These are phyloP conservation scores for Entelurus aequoreus DNA, from an alignment of 2,113 vertebrate genomes.

Conservation along the genomic window DNA sequence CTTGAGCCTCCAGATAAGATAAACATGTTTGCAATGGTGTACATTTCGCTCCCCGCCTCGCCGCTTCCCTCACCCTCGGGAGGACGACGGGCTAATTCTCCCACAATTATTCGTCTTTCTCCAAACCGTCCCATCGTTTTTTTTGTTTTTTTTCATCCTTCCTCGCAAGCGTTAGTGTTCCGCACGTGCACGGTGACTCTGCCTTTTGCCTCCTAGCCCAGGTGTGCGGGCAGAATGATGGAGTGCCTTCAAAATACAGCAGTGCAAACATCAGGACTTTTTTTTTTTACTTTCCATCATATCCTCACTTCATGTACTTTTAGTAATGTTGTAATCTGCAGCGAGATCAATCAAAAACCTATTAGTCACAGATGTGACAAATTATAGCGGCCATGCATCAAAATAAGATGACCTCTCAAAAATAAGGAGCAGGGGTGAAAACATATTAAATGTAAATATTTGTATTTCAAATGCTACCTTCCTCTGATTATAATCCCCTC, in stretches of 20 bases:
- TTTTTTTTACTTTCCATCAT: neutral
- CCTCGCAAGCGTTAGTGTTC: conserved; percentile 34
- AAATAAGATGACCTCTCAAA: no score
- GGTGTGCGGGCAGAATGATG: conserved; percentile 64
- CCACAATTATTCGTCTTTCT: conserved; percentile 44
- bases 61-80: neutral
- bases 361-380: no score
- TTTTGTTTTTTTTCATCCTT: neutral
- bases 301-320: neutral
- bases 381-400: no score
- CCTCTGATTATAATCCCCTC: no score
- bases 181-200: conserved; percentile 35
- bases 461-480: no score
- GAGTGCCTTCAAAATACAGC: conserved; percentile 76
- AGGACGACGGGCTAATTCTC: conserved; percentile 40
- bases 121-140: conserved; percentile 56
- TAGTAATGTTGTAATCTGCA: no score
- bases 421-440: no score
- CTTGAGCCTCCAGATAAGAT: conserved; percentile 62
- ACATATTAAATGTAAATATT: no score
- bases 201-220: conserved; percentile 30
- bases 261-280: conserved; percentile 33
- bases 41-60: conserved; percentile 66
- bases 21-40: conserved; percentile 75
- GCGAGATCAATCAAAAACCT: no score